phyloP scores from a whole-genome alignment of 2,797 vertebrate species.

The Hoplostethus mediterraneus region DNA sequence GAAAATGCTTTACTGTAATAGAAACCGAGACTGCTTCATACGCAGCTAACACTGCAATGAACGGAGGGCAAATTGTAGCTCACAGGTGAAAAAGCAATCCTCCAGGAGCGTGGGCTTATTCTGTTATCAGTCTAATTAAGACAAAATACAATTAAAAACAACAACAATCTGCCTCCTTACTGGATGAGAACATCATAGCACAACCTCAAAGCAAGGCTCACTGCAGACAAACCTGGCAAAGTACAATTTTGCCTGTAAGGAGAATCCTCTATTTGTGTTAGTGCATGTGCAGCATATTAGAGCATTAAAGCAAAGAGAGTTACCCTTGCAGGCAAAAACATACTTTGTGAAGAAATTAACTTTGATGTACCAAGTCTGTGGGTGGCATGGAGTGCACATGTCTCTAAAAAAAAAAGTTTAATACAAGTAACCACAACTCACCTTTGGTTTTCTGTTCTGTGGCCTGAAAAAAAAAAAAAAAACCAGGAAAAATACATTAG shows the following conservation, averaged over 20 bases:
- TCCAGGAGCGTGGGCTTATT: not conserved
- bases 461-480: conserved; percentile 85
- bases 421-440: conserved; percentile 77
- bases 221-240: not conserved
- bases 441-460: conserved; percentile 99
- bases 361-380: not conserved
- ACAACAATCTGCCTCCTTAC: conserved; percentile 4
- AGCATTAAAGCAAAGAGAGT: not conserved
- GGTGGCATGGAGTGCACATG: not conserved
- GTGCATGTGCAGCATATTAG: not conserved
- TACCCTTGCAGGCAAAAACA: not conserved
- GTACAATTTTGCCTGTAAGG: not conserved
- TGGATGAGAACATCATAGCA: conserved; percentile 17
- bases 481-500: conserved; percentile 46
- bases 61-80: conserved; percentile 17
- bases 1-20: conserved; percentile 32
- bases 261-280: not conserved
- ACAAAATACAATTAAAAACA: conserved; percentile 18
- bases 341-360: not conserved
- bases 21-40: conserved; percentile 26
- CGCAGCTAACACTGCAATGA: conserved; percentile 18
- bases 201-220: not conserved
- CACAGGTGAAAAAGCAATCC: conserved; percentile 15
- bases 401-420: not conserved
- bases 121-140: conserved; percentile 20